Conservation (phyloP, 2,113 vertebrate species). For the Cichladusa arquata region DNA sequence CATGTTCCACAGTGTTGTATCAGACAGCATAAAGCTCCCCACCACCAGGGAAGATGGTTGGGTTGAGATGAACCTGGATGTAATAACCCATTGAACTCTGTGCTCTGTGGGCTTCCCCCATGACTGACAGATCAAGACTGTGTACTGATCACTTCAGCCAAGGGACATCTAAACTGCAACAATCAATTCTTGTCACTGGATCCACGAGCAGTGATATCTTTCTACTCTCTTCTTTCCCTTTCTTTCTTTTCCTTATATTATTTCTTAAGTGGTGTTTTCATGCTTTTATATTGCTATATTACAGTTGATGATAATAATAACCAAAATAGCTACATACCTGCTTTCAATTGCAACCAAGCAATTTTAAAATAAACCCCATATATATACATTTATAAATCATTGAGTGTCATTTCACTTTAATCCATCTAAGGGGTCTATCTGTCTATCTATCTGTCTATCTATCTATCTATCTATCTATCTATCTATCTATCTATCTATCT, state of each 20-base stretch:
- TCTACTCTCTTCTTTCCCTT: neutral
- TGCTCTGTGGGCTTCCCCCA: neutral
- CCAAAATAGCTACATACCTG: neutral
- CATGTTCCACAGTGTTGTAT: neutral
- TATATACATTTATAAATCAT: neutral
- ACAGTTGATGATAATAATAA: neutral
- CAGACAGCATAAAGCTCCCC: neutral
- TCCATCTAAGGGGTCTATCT: neutral
- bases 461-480: too few relatives aligned
- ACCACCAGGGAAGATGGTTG: too few relatives aligned
- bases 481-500: too few relatives aligned
- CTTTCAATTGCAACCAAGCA: neutral
- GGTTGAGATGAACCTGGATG: neutral
- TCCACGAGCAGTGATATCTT: fast-evolving
- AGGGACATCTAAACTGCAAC: neutral
- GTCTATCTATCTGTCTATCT: too few relatives aligned
- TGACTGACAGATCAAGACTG: fast-evolving
- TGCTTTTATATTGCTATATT: neutral
- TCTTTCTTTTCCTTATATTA: neutral
- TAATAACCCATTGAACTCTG: neutral
- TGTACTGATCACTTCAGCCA: neutral
- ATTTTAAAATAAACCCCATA: neutral
- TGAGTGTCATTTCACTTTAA: neutral
- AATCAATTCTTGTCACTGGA: fast-evolving
- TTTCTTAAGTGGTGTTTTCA: neutral